These are phyloP conservation scores for Amblyraja radiata DNA, from an alignment of 2,797 vertebrate genomes.

Conservation along the genomic window DNA sequence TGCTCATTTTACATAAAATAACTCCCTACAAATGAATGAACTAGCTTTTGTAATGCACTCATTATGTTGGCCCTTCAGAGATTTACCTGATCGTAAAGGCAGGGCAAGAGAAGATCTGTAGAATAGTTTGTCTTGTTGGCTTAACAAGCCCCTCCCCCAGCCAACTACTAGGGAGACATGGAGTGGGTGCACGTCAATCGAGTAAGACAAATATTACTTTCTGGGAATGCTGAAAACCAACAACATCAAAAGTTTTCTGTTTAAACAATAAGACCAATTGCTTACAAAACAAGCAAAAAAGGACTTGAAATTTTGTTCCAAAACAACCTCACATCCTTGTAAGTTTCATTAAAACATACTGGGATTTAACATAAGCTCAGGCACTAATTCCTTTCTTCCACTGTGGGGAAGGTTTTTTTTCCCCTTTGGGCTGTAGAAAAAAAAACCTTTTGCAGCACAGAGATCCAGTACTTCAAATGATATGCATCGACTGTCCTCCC, in stretches of 20 bases:
- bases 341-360: constrained; percentile 64
- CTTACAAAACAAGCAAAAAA: constrained; percentile 68
- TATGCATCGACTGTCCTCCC: constrained; percentile 29
- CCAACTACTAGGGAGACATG: constrained; percentile 19
- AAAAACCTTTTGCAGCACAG: constrained; percentile 33
- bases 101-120: constrained; percentile 27
- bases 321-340: constrained; percentile 59
- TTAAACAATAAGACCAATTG: constrained; percentile 57
- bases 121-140: constrained; percentile 30
- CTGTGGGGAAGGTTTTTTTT: constrained; percentile 48
- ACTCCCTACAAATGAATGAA: constrained; percentile 56
- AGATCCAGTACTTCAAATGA: constrained; percentile 37
- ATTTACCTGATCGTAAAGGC: constrained; percentile 28
- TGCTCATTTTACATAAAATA: constrained; percentile 64
- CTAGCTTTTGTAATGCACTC: constrained; percentile 55
- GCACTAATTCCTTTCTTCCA: constrained; percentile 70
- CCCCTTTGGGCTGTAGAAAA: constrained; percentile 60
- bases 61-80: constrained; percentile 32
- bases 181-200: constrained; percentile 25
- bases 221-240: constrained; percentile 64
- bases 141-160: constrained; percentile 26
- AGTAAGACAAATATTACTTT: constrained; percentile 42
- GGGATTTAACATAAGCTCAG: constrained; percentile 75
- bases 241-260: constrained; percentile 31
- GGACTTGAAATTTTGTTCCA: constrained; percentile 65